Evolutionary conservation across 92 coral and sea anemone genomes (phyloP).

Genomic region (Nematostella vectensis): DNA sequence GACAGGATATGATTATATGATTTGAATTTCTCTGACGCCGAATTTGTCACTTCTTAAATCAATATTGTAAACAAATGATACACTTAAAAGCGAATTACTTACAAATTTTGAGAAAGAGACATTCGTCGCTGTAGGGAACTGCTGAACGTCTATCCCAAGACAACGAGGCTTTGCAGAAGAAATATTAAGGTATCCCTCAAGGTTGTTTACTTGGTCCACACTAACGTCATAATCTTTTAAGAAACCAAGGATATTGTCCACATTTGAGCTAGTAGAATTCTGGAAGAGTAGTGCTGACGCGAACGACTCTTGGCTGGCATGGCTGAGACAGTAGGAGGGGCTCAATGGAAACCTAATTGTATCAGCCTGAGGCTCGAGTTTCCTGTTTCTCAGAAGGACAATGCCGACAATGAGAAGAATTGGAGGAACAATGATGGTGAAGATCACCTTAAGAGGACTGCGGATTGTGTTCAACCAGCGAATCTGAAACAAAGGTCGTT

Average conservation of each 20-base stretch:
- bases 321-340: constrained; percentile 54
- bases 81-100: too few relatives aligned
- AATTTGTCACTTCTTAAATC: too few relatives aligned
- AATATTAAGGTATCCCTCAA: constrained; percentile 37
- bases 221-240: constrained; percentile 51
- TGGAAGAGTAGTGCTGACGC: constrained; percentile 55
- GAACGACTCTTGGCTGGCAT: constrained; percentile 47
- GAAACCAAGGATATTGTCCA: constrained; percentile 35
- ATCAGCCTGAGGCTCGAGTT: not conserved
- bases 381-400: constrained; percentile 24
- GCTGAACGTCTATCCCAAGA: constrained; percentile 52
- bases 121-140: constrained; percentile 56
- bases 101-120: too few relatives aligned
- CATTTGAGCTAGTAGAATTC: constrained; percentile 42
- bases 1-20: too few relatives aligned
- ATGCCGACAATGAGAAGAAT: constrained; percentile 53
- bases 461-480: constrained; percentile 58
- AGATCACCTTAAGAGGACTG: constrained; percentile 52
- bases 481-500: too few relatives aligned
- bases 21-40: too few relatives aligned
- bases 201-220: constrained; percentile 30
- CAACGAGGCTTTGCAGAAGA: constrained; percentile 16
- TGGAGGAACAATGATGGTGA: constrained; percentile 65
- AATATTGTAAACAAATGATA: too few relatives aligned
- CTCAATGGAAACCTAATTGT: constrained; percentile 28